These are phyloP conservation scores for Lasioglossum figueresi DNA, from an alignment of 2,888 invertebrate species.

Conservation along the genomic window DNA sequence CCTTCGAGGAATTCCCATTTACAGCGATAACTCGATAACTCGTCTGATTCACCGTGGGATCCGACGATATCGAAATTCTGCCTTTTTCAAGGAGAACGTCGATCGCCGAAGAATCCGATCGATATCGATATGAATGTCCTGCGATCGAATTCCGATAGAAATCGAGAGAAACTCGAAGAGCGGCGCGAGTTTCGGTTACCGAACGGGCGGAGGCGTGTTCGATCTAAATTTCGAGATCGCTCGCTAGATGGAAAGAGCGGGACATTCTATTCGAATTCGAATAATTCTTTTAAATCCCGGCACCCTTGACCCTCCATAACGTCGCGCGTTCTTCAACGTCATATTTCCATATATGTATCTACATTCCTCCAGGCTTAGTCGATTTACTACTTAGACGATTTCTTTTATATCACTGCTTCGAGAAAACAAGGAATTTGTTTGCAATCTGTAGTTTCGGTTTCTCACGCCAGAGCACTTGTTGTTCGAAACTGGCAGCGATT, in stretches of 20 bases:
- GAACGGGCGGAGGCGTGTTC: slow-evolving; percentile 17
- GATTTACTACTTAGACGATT: neutral
- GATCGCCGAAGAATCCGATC: neutral
- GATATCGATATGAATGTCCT: neutral
- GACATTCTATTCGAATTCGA: neutral
- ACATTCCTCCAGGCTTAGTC: neutral
- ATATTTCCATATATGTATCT: neutral
- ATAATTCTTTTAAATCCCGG: neutral
- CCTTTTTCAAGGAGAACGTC: neutral
- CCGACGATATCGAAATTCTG: neutral
- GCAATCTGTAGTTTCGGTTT: neutral
- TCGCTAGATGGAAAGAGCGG: slow-evolving; percentile 6
- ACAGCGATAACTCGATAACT: slow-evolving; percentile 1
- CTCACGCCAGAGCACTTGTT: neutral
- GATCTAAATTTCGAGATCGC: slow-evolving; percentile 28
- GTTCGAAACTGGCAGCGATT: neutral
- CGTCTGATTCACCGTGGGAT: slow-evolving; percentile 7
- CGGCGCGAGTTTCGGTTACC: slow-evolving; percentile 3
- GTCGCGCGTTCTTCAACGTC: neutral
- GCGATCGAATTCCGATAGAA: slow-evolving; percentile 7
- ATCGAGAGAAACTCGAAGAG: slow-evolving; percentile 8
- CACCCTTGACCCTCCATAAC: neutral
- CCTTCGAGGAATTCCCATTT: slow-evolving; percentile 40
- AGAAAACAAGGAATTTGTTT: neutral
- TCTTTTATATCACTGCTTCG: neutral